Conservation (phyloP, 2,888 invertebrate species). For the Heliconius sara region DNA sequence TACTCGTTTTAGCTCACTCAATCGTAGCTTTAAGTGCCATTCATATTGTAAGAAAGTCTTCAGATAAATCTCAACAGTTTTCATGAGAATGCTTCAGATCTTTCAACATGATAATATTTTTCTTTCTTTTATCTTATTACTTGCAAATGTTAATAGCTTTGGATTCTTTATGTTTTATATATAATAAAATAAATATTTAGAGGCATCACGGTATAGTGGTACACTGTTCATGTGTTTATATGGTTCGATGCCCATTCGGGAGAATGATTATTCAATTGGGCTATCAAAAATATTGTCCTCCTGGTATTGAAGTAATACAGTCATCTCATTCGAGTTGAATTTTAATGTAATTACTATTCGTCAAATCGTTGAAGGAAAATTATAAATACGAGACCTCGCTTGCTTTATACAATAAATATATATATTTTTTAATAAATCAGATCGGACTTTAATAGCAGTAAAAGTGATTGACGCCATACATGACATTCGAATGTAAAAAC, state of each 20-base stretch:
- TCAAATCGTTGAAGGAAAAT: too few relatives aligned
- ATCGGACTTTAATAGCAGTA: neutral
- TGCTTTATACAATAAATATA: neutral
- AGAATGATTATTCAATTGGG: too few relatives aligned
- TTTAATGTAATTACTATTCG: too few relatives aligned
- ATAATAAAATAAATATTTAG: neutral
- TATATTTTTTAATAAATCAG: neutral
- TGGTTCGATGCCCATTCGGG: too few relatives aligned
- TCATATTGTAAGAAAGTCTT: neutral
- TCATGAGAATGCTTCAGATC: constrained; percentile 5
- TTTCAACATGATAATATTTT: constrained; percentile 3
- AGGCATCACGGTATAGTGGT: too few relatives aligned
- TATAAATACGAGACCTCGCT: too few relatives aligned
- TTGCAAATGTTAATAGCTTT: neutral
- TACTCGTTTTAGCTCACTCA: neutral
- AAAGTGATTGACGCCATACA: neutral
- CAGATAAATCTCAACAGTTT: constrained; percentile 6
- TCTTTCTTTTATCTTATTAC: neutral
- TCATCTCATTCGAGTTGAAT: too few relatives aligned
- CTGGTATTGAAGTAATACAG: too few relatives aligned
- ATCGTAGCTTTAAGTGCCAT: constrained; percentile 6
- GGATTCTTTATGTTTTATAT: neutral
- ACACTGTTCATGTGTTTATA: too few relatives aligned
- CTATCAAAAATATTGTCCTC: too few relatives aligned
- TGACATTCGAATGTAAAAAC: neutral